Conservation (phyloP, 2,113 vertebrate genomes). For the Cygnus atratus region DNA sequence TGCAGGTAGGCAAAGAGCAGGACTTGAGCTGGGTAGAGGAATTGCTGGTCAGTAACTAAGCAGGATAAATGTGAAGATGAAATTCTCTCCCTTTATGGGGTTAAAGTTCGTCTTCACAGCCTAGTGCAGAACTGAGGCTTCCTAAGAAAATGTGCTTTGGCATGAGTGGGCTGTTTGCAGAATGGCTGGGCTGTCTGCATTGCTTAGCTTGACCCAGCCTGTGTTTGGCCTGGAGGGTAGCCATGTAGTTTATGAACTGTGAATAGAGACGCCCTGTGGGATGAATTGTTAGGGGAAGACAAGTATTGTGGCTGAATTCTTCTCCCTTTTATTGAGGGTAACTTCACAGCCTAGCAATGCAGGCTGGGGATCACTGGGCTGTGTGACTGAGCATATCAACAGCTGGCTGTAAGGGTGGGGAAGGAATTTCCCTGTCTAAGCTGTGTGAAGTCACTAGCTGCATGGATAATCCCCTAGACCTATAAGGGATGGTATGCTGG, state of each 20-base stretch:
- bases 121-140: background rate
- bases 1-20: background rate
- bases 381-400: background rate
- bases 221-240: slow-evolving; percentile 64
- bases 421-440: slow-evolving; percentile 13
- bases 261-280: slow-evolving; percentile 43
- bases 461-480: background rate
- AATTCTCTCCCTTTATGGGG: background rate
- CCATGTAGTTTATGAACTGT: slow-evolving; percentile 46
- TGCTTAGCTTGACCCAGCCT: slow-evolving; percentile 58
- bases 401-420: background rate
- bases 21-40: background rate
- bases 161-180: slow-evolving; percentile 16
- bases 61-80: background rate
- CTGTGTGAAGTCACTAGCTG: background rate
- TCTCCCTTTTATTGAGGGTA: background rate
- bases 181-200: slow-evolving; percentile 30
- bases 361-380: background rate
- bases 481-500: slow-evolving; percentile 50
- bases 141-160: slow-evolving; percentile 55
- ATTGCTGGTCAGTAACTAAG: background rate
- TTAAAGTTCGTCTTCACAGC: slow-evolving; percentile 12
- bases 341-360: background rate
- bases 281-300: background rate
- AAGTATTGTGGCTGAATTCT: background rate